Percentiles rank a stretch among this genome's conserved stretches.
Conservation (phyloP, 2,113 vertebrate species). For the Scatophagus argus region DNA sequence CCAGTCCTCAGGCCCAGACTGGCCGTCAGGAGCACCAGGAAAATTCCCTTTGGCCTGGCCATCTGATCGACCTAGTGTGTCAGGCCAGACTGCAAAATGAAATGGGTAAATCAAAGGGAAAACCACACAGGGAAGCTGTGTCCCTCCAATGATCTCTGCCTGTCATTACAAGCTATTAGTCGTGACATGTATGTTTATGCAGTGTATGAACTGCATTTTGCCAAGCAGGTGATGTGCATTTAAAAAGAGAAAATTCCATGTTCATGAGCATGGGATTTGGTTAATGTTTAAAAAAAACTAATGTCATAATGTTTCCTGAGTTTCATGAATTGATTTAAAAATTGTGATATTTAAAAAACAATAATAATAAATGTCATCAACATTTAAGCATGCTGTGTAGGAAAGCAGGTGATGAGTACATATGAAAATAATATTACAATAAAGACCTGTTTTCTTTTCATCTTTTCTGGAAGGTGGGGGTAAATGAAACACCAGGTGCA, state of each 20-base stretch:
- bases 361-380: neutral
- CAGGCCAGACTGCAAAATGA: neutral
- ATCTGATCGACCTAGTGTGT: neutral
- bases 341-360: neutral
- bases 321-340: too few species aligned
- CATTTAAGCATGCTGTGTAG: neutral
- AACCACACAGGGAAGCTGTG: neutral
- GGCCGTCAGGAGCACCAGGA: neutral
- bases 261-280: neutral
- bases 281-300: neutral
- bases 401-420: neutral
- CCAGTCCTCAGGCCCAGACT: neutral
- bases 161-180: too few species aligned
- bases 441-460: neutral
- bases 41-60: neutral
- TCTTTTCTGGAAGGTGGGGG: neutral
- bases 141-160: too few species aligned
- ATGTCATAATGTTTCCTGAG: too few species aligned
- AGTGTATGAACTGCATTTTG: too few species aligned
- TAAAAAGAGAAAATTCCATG: neutral
- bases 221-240: neutral
- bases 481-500: neutral
- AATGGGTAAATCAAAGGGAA: neutral
- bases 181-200: too few species aligned
- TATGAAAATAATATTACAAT: neutral